These are phyloP conservation scores for human (Homo sapiens) DNA, from an alignment of 2,113 vertebrate genomes.

Conservation along the genomic window DNA sequence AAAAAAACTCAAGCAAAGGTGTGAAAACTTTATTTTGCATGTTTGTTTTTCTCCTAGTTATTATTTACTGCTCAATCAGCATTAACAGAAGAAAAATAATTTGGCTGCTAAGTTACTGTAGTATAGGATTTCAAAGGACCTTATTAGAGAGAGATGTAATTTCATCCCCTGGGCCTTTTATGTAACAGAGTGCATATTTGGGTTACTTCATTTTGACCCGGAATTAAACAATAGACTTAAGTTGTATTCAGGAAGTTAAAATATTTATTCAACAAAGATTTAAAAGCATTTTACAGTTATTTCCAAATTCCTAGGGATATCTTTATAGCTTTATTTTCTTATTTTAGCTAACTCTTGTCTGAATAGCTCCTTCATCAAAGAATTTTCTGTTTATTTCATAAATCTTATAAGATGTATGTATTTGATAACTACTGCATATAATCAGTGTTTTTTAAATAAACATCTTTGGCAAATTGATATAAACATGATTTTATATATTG, in stretches of 20 bases:
- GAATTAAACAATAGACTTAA: conserved; percentile 89
- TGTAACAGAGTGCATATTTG: conserved; percentile 85
- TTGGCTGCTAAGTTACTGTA: conserved; percentile 86
- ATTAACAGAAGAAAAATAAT: conserved; percentile 90
- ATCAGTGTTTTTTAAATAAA: background rate
- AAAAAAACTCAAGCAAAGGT: conserved; percentile 29
- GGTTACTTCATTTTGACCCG: conserved; percentile 87
- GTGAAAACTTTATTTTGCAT: conserved; percentile 61
- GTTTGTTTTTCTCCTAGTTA: conserved; percentile 78
- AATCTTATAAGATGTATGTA: background rate
- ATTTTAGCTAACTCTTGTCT: background rate
- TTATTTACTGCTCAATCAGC: conserved; percentile 89
- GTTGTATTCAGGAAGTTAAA: conserved; percentile 76
- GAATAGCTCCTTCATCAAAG: background rate
- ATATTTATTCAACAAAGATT: conserved; percentile 66
- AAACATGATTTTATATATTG: background rate
- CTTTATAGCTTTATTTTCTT: background rate
- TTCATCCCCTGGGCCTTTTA: conserved; percentile 88
- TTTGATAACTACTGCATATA: background rate
- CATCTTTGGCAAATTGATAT: background rate
- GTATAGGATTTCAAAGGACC: conserved; percentile 92
- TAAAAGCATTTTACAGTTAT: background rate
- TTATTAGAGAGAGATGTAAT: conserved; percentile 95
- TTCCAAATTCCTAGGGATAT: conserved; percentile 2
- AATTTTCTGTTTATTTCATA: background rate